Percentiles rank a stretch among this genome's conserved stretches.
Evolutionary conservation across 2,113 vertebrate genomes (phyloP).

Genomic region (Proteles cristata): DNA sequence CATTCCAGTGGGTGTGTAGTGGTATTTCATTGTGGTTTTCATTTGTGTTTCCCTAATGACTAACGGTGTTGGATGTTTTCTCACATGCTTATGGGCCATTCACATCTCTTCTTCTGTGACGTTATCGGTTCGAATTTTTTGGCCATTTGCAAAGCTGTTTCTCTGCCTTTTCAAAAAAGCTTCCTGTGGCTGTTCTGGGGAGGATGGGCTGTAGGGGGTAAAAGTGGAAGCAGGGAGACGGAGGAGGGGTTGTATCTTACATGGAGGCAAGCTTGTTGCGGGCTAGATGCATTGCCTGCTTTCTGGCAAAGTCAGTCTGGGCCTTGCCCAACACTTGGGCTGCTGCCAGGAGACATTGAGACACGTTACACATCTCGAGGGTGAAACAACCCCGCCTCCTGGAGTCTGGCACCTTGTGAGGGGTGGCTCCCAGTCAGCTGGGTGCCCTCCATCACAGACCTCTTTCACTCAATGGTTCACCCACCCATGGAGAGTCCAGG

Average conservation of each 20-base stretch:
- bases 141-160: neutral
- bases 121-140: neutral
- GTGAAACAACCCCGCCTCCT: neutral
- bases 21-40: slow-evolving; percentile 24
- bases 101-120: neutral
- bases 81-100: neutral
- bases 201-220: neutral
- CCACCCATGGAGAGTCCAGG: neutral
- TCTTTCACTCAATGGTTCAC: neutral
- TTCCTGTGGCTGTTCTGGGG: neutral
- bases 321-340: neutral
- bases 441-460: neutral
- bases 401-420: neutral
- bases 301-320: neutral
- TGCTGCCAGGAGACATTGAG: neutral
- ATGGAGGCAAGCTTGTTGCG: neutral
- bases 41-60: slow-evolving; percentile 25
- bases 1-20: neutral
- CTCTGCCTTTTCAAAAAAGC: slow-evolving; percentile 17
- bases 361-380: neutral
- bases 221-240: neutral
- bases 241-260: neutral
- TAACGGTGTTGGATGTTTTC: neutral
- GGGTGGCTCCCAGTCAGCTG: neutral
- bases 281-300: neutral